phyloP scores from a whole-genome alignment of 92 coral and sea anemone genomes.

The Epizoanthus fatuus region DNA sequence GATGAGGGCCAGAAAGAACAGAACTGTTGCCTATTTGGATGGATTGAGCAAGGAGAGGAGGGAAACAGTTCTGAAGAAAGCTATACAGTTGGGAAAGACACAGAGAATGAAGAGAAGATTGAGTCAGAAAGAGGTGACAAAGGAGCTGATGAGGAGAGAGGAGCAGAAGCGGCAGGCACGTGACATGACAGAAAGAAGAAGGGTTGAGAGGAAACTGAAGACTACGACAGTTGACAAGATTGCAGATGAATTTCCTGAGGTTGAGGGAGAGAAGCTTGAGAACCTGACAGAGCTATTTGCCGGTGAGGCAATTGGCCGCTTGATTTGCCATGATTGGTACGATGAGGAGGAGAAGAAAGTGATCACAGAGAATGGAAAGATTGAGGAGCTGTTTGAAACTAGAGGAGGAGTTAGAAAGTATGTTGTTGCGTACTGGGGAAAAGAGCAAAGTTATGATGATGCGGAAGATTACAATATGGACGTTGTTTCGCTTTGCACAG shows the following conservation, averaged over 20 bases:
- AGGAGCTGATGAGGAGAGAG: slow-evolving; percentile 4
- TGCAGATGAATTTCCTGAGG: slow-evolving; percentile 6
- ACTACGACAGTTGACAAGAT: background rate
- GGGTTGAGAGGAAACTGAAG: background rate
- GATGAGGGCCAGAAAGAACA: slow-evolving; percentile 12
- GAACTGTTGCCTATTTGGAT: background rate
- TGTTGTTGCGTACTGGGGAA: background rate
- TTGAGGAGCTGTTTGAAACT: background rate
- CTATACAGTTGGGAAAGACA: background rate
- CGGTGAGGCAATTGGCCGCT: slow-evolving; percentile 1
- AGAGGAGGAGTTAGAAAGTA: background rate
- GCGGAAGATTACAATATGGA: background rate
- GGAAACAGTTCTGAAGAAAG: background rate
- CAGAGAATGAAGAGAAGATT: background rate
- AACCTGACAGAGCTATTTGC: background rate
- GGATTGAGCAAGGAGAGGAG: slow-evolving; percentile 2
- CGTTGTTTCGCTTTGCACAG: background rate
- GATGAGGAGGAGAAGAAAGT: background rate
- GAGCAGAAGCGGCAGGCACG: slow-evolving; percentile 11
- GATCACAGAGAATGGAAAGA: background rate
- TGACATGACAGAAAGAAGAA: background rate
- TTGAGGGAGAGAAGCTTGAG: background rate
- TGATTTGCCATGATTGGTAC: slow-evolving; percentile 15
- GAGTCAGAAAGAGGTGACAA: background rate
- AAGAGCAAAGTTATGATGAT: background rate